phyloP scores from a whole-genome alignment of 35 echinoderm and acorn worm genomes.

The Stichopus chloronotus region DNA sequence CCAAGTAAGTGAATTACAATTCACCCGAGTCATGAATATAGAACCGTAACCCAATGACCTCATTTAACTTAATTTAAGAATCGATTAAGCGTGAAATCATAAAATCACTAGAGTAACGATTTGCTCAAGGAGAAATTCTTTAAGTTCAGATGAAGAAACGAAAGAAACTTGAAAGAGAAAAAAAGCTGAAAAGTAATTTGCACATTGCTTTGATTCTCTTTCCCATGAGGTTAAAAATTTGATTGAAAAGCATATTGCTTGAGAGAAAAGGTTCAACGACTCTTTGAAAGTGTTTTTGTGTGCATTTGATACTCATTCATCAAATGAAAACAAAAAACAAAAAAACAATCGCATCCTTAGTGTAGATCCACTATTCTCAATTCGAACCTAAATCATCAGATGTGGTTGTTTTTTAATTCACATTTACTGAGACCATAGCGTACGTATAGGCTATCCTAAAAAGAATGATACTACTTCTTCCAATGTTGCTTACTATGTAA shows the following conservation, averaged over 20 bases:
- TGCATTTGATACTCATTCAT: too few species aligned
- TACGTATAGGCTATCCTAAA: too few species aligned
- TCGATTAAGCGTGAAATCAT: background rate
- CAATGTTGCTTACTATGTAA: too few species aligned
- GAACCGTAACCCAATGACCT: background rate
- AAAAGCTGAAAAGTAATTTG: conserved; percentile 16
- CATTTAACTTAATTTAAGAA: background rate
- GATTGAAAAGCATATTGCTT: conserved; percentile 14
- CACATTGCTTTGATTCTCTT: conserved; percentile 9
- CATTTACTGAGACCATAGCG: too few species aligned
- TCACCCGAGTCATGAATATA: too few species aligned
- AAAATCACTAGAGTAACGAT: background rate
- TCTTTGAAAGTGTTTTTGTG: background rate
- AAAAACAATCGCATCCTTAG: too few species aligned
- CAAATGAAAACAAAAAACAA: too few species aligned
- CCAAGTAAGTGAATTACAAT: too few species aligned
- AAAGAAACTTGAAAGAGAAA: background rate
- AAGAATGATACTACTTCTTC: too few species aligned
- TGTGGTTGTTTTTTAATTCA: too few species aligned
- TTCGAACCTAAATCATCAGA: too few species aligned
- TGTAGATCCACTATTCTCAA: too few species aligned
- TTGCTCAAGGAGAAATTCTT: background rate
- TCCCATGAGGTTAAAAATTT: background rate
- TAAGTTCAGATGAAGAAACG: background rate
- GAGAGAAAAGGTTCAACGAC: conserved; percentile 3